Evolutionary conservation across 2,888 invertebrate genomes (phyloP), one percentile per base, ranked within the genome.

Genomic region (Acanthosepion esculentum): DNA sequence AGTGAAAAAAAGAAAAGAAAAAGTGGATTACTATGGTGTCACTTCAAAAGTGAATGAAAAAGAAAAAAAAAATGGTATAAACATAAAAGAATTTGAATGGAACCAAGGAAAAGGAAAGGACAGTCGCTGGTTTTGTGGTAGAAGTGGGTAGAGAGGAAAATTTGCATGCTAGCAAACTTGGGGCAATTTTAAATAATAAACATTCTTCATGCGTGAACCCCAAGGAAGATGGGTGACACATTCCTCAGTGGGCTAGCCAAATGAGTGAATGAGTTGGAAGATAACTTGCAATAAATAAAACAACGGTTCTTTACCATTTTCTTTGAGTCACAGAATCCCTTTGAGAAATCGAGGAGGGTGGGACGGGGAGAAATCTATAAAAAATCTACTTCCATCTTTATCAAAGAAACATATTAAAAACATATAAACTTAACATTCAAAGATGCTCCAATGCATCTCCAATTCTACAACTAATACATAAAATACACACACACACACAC

Each of bases 131-230:
- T 78, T 78, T 78, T 78, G 78, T 78, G 78, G 78, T 78, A 33
- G 78, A 78, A 5, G 10, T n/a, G 12, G 5, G 78, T 8, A n/a
- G 15, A 33, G n/a, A n/a, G n/a, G 78, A 15, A 78, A 78, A 33
- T 78, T 78, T 15, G 15, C 78, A 78, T 78, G 78, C n/a, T 18
- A n/a, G 78, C 78, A n/a, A 78, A 78, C 78, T 78, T 78, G 78
- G 78, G 78, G 78, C 78, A 33, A 78, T 78, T 78, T 78, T 78
- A 78, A 78, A 78, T 78, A 78, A 78, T 78, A 78, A 78, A 78
- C 78, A 78, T 78, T 78, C n/a, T 78, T 78, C 33, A 78, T 15
- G n/a, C n/a, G 78, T 78, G 78, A 78, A 78, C 78, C 78, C 33
- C 78, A 78, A 78, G n/a, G 33, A 78, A 78, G n/a, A 29, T 78